Evolutionary conservation across 2,797 vertebrate species (phyloP), one percentile per base, ranked within the genome.

Genomic region (Gymnocypris eckloni): DNA sequence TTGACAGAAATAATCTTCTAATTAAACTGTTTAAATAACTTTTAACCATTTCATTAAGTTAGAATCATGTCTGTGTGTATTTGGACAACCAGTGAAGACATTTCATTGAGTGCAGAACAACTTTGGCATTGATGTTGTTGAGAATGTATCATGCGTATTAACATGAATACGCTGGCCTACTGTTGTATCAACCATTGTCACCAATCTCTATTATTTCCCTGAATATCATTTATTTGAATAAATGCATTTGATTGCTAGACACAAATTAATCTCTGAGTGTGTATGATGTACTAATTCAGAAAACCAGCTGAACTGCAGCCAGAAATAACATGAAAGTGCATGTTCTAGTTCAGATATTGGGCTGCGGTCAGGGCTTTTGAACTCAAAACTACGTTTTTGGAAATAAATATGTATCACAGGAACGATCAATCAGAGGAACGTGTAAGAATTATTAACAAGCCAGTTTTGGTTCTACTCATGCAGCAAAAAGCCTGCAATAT

Each of bases 251-350:
- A 22, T 12, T 59, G 16, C 28, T 77, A 12, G 18, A 11, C 73
- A 54, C 18, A 77, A 77, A 39, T 8, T 3, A n/a, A 9, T 16
- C n/a, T 56, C 11, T 4, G 33, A 59, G 33, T 59, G 3, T 37
- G 2, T 39, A 56, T 56, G 4, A 10, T 56, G 11, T 56, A 56
- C 75, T 56, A 52, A 52, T 56, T 77, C 8, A 59, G 28, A 52
- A 54, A 76, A 76, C 16, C 0, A 41, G 6, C 52, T 82, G 67
- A 72, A 43, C 8, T 43, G 41, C 43, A 18, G 15, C 67, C 67
- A 82, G 22, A 70, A 39, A 16, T 56, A 48, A 64, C 64, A 43
- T 83, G 28, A 82, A 82, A 61, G n/a, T n/a, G 41, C 20, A 37
- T 75, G 48, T 50, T 78, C 52, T 78, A 41, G 37, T 39, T 56